Conservation (phyloP, 2,797 vertebrate genomes). For the Coregonus sp. region DNA sequence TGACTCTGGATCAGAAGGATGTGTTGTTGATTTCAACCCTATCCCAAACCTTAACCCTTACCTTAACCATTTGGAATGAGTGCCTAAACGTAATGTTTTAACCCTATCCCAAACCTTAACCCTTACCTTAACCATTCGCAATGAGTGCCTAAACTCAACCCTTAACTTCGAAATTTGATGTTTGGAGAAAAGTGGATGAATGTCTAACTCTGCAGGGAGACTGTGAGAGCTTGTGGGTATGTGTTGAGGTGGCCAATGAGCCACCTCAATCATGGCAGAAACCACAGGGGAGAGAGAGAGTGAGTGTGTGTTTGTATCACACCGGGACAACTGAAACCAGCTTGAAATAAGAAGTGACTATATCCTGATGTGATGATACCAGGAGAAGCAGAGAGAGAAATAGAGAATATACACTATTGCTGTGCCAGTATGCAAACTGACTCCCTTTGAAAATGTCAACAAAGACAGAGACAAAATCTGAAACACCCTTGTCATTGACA, state of each 20-base stretch:
- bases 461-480: background rate
- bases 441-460: constrained; percentile 17
- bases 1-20: too few relatives aligned
- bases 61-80: too few relatives aligned
- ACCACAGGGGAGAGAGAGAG: constrained; percentile 26
- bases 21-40: too few relatives aligned
- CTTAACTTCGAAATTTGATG: too few relatives aligned
- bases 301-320: background rate
- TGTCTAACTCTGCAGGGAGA: too few relatives aligned
- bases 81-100: too few relatives aligned
- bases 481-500: background rate
- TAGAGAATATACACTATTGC: constrained; percentile 55
- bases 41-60: too few relatives aligned
- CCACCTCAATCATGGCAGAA: constrained; percentile 55
- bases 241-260: constrained; percentile 60
- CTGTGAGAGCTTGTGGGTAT: constrained; percentile 38
- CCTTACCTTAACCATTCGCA: too few relatives aligned
- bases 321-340: background rate
- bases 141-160: too few relatives aligned
- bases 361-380: constrained; percentile 41
- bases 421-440: constrained; percentile 52
- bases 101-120: too few relatives aligned
- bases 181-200: too few relatives aligned
- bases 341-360: constrained; percentile 45
- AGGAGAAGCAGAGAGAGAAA: constrained; percentile 62